Evolutionary conservation across 2,888 invertebrate genomes (phyloP).

Genomic region (Chironomus tentans): DNA sequence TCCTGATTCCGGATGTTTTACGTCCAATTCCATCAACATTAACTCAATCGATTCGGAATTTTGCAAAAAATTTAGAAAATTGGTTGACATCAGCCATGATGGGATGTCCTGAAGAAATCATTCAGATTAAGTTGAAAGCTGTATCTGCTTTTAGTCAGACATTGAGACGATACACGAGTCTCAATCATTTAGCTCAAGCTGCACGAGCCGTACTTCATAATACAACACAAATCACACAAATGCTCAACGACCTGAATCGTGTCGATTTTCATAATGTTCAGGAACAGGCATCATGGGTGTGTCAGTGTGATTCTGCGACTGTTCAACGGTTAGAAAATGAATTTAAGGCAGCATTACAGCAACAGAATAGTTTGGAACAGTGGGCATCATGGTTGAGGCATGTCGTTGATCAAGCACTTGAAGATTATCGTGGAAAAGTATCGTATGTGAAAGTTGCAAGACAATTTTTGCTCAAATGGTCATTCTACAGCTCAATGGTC

Average conservation of each 20-base stretch:
- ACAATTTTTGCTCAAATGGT: slow-evolving; percentile 96
- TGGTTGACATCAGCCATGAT: slow-evolving; percentile 79
- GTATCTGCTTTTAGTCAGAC: slow-evolving; percentile 92
- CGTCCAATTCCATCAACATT: slow-evolving; percentile 88
- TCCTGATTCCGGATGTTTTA: slow-evolving; percentile 92
- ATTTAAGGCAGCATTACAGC: slow-evolving; percentile 84
- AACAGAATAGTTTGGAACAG: slow-evolving; percentile 88
- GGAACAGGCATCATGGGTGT: slow-evolving; percentile 91
- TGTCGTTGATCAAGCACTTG: slow-evolving; percentile 82
- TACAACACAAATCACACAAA: slow-evolving; percentile 88
- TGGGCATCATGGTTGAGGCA: slow-evolving; percentile 97
- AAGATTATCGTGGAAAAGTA: slow-evolving; percentile 75
- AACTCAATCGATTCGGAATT: slow-evolving; percentile 87
- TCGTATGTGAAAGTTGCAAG: slow-evolving; percentile 78
- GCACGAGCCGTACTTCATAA: slow-evolving; percentile 94
- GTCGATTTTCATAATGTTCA: slow-evolving; percentile 98
- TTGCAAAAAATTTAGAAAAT: slow-evolving; percentile 84
- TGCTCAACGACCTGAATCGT: slow-evolving; percentile 91
- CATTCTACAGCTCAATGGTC: slow-evolving; percentile 97
- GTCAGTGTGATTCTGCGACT: slow-evolving; percentile 79
- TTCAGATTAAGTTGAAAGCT: slow-evolving; percentile 71
- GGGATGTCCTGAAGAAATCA: slow-evolving; percentile 73
- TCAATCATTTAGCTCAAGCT: slow-evolving; percentile 83
- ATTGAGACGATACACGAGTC: slow-evolving; percentile 86
- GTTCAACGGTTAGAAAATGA: slow-evolving; percentile 82